Conservation (phyloP, 2,797 vertebrate genomes). For the Rhincodon typus region DNA sequence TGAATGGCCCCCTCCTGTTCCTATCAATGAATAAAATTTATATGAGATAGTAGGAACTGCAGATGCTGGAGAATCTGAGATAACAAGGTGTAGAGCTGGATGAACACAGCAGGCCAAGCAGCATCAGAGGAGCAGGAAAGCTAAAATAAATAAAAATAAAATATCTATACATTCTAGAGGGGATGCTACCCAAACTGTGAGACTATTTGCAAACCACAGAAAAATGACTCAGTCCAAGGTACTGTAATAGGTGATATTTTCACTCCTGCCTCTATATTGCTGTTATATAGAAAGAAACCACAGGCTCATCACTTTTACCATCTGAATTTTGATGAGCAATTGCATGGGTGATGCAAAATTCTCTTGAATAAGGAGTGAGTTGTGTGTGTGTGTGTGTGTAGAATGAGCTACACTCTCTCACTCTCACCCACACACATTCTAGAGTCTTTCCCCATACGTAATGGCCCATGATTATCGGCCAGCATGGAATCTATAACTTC, state of each 20-base stretch:
- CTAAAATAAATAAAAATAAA: not conserved
- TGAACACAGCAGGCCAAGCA: not conserved
- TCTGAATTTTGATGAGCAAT: not conserved
- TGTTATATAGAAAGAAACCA: not conserved
- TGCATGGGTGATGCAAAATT: not conserved
- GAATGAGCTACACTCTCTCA: not conserved
- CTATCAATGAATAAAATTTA: no score
- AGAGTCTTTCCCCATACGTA: not conserved
- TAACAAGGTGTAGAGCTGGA: no score
- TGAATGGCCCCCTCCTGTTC: no score
- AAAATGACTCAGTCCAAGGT: not conserved
- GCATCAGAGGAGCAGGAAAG: not conserved
- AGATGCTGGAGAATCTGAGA: no score
- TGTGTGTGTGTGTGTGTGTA: not conserved
- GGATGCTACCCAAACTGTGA: not conserved
- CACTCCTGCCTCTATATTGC: not conserved
- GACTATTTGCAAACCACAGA: not conserved
- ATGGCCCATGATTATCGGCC: not conserved
- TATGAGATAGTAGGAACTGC: no score
- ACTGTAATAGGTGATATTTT: no score
- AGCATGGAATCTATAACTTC: not conserved
- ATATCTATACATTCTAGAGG: not conserved
- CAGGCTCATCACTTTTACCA: no score
- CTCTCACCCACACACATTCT: not conserved
- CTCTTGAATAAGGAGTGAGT: not conserved